Evolutionary conservation across 2,888 invertebrate species (phyloP), one percentile per base, ranked within the genome.

Genomic region (Rhingia rostrata): DNA sequence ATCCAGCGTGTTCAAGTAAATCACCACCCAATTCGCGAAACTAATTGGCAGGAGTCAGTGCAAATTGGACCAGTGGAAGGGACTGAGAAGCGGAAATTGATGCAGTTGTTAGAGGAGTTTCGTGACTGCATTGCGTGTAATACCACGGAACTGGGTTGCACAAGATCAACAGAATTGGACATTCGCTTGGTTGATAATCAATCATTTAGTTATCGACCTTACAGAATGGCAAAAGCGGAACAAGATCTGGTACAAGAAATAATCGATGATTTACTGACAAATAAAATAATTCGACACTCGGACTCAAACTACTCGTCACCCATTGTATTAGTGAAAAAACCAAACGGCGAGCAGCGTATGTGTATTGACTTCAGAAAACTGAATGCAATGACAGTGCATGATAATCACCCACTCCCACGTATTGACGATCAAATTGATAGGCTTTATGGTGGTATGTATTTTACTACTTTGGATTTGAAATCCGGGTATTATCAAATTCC

Each of bases 221-320:
- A 53, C 4, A 33, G 53, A 7, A 0, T 53, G 35, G n/a, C 53
- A 5, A 7, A 4, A 10, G 14, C 1, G 0, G 53, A 53, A 22
- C 51, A 51, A 30, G 32, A 51, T 7, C 3, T 51, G 7, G 51
- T 51, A 0, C 33, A 10, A n/a, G 51, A 5, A 33, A 51, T 32
- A 33, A 30, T 51, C 1, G 0, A 51, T 3, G 51, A 51, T 3
- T 30, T 51, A 1, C 9, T 51, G 1, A 32, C 30, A 2, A 54
- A 54, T 6, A 12, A 54, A 0, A 35, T 54, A 35, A 12, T 54
- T 6, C 54, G 22, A 35, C n/a, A 54, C 4, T 49, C 63, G 0
- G 7, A 64, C 7, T 69, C 56, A 0, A 37, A 69, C 0, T 58
- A 45, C 14, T 32, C 69, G 6, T 58, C 47, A 7, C 69, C 69